These are phyloP conservation scores for Cardiocondyla obscurior DNA, from an alignment of 1,140 invertebrate species.

Conservation along the genomic window DNA sequence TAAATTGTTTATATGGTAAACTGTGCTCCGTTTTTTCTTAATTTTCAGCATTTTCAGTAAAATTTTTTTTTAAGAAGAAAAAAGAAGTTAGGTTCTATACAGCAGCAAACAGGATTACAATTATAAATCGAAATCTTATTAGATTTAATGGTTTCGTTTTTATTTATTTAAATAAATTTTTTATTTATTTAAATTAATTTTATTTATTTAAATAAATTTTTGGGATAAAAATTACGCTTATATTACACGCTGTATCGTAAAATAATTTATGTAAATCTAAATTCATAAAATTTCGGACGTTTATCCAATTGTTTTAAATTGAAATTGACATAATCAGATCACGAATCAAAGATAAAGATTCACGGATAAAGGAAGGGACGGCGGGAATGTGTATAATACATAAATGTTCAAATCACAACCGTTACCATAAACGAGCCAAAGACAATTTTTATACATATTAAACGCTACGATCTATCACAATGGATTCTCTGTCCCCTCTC, in stretches of 20 bases:
- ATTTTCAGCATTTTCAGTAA: background rate
- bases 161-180: slow-evolving; percentile 18
- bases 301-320: background rate
- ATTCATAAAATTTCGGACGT: background rate
- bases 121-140: background rate
- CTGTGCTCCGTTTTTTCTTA: background rate
- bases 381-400: slow-evolving; percentile 55
- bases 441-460: slow-evolving; percentile 65
- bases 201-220: slow-evolving; percentile 16
- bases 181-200: slow-evolving; percentile 18
- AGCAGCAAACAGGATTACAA: too few species aligned
- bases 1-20: slow-evolving; percentile 73
- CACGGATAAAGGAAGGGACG: background rate
- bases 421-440: slow-evolving; percentile 57
- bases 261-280: slow-evolving; percentile 17
- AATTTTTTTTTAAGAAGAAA: background rate
- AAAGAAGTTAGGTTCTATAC: too few species aligned
- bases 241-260: slow-evolving; percentile 6
- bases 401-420: slow-evolving; percentile 68
- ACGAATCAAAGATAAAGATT: background rate
- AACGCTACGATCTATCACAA: slow-evolving; percentile 72
- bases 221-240: slow-evolving; percentile 6
- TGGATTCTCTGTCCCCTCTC: slow-evolving; percentile 43
- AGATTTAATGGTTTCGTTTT: background rate
- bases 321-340: background rate